Base-by-base conservation (phyloP, 2,113 vertebrate genomes). In the Zapus hudsonius region DNA sequence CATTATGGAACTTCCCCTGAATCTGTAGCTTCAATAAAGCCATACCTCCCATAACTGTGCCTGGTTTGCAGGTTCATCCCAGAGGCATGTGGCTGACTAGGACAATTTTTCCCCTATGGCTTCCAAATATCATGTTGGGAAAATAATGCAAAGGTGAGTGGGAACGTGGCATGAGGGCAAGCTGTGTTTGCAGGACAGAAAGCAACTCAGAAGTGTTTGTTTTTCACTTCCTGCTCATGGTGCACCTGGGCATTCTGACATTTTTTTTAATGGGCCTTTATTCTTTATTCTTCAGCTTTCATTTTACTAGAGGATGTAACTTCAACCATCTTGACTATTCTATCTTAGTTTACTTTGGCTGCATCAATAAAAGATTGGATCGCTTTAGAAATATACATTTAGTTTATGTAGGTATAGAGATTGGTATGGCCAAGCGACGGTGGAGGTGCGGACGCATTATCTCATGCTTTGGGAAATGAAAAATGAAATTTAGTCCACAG, bases 401-500 rank as follows among this genome's bases (percentile, higher is more conserved):
- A 75, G 59, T 83, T 38, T 10, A 23, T 36, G 59, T 38, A 63
- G 13, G 16, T 33, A 25, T 7, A 40, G 23, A 72, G 23, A 36
- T 17, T 36, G 5, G 19, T 17, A 67, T 31, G 11, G n/a, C 36
- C 27, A 81, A 91, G 13, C 19, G 76, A 76, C 4, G 76, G 31
- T 27, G 3, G 12, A 78, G 29, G 33, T 33, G 67, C 36, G 64
- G 7, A 52, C 16, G 25, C 17, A 66, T 70, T 91, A 63, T 63
- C 17, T 40, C 66, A 29, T n/a, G 55, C 72, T 73, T 86, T 29
- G 10, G n/a, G 69, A 82, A 19, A 16, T 25, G 31, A 31, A 82
- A 67, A 89, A 86, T 36, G 25, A 81, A 67, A 89, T 82, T 36
- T 19, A 81, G 81, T 89, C 31, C 82, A 72, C 76, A 31, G 27